Conservation (phyloP, 2,113 vertebrate genomes). For the Shinisaurus crocodilurus region DNA sequence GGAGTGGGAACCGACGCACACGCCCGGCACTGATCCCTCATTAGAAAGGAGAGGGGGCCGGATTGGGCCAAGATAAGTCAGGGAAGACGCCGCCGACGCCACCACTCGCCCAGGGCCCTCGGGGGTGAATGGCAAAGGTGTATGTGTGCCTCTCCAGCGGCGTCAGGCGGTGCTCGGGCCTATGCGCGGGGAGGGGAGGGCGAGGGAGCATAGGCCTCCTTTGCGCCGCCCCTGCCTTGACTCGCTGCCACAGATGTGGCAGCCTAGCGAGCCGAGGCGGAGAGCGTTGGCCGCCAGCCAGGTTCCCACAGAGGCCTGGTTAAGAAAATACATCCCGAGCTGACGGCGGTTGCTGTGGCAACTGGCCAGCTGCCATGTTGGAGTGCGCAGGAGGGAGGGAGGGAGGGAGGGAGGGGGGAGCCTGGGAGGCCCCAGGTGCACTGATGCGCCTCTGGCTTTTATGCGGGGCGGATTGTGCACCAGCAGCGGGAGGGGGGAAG, state of each 20-base stretch:
- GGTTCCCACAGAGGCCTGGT: conserved; percentile 69
- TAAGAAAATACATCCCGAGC: conserved; percentile 60
- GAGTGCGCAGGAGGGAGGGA: neutral
- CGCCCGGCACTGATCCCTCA: neutral
- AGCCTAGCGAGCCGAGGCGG: conserved; percentile 51
- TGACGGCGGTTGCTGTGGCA: conserved; percentile 56
- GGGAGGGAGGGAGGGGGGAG: neutral
- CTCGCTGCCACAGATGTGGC: conserved; percentile 47
- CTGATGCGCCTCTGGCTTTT: neutral
- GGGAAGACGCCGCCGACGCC: conserved; percentile 2
- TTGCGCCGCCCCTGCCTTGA: conserved; percentile 50
- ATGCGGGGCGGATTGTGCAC: neutral
- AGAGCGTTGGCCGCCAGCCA: conserved; percentile 66
- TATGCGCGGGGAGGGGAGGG: neutral
- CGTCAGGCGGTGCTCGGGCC: no score
- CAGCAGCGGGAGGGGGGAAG: neutral
- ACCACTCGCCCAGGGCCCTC: no score
- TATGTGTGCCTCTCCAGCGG: neutral
- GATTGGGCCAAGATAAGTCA: neutral
- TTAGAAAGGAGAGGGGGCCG: neutral
- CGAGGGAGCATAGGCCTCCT: conserved; percentile 44
- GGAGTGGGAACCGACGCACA: neutral
- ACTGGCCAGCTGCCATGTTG: conserved; percentile 49
- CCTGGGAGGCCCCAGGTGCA: conserved; percentile 37
- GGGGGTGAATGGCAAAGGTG: neutral